Evolutionary conservation across 2,797 vertebrate genomes (phyloP).

Genomic region (Sebastes oblongus): DNA sequence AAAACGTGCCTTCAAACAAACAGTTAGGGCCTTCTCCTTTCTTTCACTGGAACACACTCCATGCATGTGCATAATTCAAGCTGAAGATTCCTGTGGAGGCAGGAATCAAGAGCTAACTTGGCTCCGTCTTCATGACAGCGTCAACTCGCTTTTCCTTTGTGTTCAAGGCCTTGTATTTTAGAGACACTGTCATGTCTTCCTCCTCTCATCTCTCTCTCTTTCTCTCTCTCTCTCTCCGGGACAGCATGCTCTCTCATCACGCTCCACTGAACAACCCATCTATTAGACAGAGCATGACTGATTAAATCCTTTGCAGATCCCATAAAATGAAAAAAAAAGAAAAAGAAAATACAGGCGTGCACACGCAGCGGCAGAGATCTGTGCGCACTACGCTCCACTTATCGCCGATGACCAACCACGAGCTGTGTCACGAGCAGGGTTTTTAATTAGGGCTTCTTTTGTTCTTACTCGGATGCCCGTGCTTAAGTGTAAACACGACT

Average conservation of each 20-base stretch:
- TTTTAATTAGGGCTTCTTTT: slow-evolving; percentile 16
- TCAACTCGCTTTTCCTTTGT: slow-evolving; percentile 51
- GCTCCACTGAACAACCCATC: slow-evolving; percentile 70
- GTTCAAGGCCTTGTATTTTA: slow-evolving; percentile 49
- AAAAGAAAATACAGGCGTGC: neutral
- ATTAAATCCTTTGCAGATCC: slow-evolving; percentile 71
- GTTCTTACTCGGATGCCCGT: neutral
- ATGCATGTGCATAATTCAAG: slow-evolving; percentile 43
- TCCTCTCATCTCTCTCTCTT: slow-evolving; percentile 34
- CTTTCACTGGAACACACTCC: slow-evolving; percentile 2
- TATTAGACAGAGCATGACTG: slow-evolving; percentile 74
- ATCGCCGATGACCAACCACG: neutral
- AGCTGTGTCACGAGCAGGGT: neutral
- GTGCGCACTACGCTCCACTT: slow-evolving; percentile 12
- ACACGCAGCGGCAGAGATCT: slow-evolving; percentile 13
- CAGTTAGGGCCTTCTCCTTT: neutral
- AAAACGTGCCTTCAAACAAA: slow-evolving; percentile 18
- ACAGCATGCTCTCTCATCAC: slow-evolving; percentile 55
- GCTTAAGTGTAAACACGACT: neutral
- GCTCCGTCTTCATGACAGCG: slow-evolving; percentile 40
- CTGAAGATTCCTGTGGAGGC: slow-evolving; percentile 33
- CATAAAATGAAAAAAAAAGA: slow-evolving; percentile 28
- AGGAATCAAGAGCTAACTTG: slow-evolving; percentile 40
- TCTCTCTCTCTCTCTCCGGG: slow-evolving; percentile 33
- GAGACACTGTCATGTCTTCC: slow-evolving; percentile 58